Conservation (phyloP, 2,888 invertebrate species). For the Plusia festucae region DNA sequence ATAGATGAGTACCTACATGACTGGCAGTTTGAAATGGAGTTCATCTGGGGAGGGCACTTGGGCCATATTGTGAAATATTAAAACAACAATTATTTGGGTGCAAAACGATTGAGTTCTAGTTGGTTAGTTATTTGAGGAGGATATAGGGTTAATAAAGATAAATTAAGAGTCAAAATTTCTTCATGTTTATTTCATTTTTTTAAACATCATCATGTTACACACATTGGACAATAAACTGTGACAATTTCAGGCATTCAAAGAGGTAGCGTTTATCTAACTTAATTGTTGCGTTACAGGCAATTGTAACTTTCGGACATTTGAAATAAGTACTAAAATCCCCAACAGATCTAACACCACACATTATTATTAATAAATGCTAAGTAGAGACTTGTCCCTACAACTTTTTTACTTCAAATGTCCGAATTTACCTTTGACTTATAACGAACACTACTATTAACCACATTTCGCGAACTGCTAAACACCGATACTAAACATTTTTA, state of each 20-base stretch:
- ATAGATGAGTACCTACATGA: background rate
- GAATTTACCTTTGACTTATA: constrained; percentile 39
- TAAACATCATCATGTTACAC: constrained; percentile 79
- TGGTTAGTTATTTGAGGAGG: background rate
- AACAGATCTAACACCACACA: constrained; percentile 43
- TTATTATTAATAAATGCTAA: constrained; percentile 59
- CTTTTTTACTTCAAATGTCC: constrained; percentile 43
- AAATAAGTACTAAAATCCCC: constrained; percentile 26
- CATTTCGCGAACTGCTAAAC: constrained; percentile 71
- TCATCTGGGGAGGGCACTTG: background rate
- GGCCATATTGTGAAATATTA: background rate
- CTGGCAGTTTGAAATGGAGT: background rate
- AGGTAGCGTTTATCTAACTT: constrained; percentile 84
- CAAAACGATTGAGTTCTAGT: background rate
- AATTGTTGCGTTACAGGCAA: constrained; percentile 51
- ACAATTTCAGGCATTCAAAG: constrained; percentile 85
- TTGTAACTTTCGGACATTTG: constrained; percentile 25
- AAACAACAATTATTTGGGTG: background rate
- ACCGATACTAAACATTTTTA: constrained; percentile 55
- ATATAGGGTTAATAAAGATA: constrained; percentile 49
- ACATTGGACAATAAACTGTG: constrained; percentile 77
- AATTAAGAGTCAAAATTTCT: constrained; percentile 76
- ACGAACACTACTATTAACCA: constrained; percentile 63
- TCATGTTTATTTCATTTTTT: constrained; percentile 80
- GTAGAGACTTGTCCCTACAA: constrained; percentile 25